A percentile compares a stretch with the other conserved stretches of the same genome.
These are phyloP conservation scores for Patella depressa DNA, from an alignment of 2,888 invertebrate genomes.

Conservation along the genomic window DNA sequence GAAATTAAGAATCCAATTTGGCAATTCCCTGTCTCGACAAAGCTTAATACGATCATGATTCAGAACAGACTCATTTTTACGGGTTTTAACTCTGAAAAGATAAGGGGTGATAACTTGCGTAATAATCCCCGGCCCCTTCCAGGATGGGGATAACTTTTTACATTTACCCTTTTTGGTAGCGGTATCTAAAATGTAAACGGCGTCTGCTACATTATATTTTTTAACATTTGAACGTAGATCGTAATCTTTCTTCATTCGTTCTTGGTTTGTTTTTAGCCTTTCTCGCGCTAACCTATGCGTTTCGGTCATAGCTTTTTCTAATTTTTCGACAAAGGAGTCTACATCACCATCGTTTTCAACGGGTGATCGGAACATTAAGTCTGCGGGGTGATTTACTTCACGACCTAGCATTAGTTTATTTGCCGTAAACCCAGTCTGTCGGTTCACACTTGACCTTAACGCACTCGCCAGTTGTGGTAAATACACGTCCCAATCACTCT, in stretches of 20 bases:
- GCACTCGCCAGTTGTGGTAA: constrained; percentile 30
- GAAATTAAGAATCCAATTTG: constrained; percentile 16
- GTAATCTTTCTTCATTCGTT: constrained; percentile 7
- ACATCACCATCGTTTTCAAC: too few species aligned
- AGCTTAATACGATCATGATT: constrained; percentile 32
- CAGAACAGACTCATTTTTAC: background rate
- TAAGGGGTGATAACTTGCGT: constrained; percentile 16
- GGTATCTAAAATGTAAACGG: background rate
- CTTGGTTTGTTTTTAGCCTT: background rate
- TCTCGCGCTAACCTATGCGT: constrained; percentile 12
- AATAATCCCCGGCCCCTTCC: constrained; percentile 34
- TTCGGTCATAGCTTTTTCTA: background rate
- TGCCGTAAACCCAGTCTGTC: constrained; percentile 30
- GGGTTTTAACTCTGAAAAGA: constrained; percentile 25
- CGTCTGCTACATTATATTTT: background rate
- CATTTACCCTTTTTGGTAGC: constrained; percentile 20
- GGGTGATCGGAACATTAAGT: too few species aligned
- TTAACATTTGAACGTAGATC: background rate
- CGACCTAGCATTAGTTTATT: constrained; percentile 35
- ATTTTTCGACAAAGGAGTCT: background rate
- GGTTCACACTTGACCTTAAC: constrained; percentile 24
- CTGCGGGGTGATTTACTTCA: constrained; percentile 13
- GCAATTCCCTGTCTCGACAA: constrained; percentile 22
- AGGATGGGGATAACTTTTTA: constrained; percentile 24
- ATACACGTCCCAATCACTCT: constrained; percentile 24